Evolutionary conservation across 2,888 invertebrate species (phyloP).

Genomic region (Melanostoma mellinum): DNA sequence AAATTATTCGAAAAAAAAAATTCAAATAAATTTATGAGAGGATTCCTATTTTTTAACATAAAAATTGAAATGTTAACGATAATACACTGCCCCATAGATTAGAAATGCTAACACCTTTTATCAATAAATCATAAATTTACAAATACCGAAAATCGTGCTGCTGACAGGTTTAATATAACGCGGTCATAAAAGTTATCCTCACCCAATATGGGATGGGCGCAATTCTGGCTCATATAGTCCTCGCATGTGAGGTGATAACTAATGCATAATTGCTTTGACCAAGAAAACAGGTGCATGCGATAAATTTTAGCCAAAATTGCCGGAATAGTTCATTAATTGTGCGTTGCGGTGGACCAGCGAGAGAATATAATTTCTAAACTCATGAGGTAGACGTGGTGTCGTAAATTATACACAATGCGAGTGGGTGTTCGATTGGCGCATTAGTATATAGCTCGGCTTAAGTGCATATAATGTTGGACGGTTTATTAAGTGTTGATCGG

Average conservation of each 20-base stretch:
- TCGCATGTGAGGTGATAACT: slow-evolving; percentile 68
- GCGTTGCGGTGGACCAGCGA: slow-evolving; percentile 67
- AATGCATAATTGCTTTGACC: slow-evolving; percentile 72
- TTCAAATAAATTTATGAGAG: slow-evolving; percentile 40
- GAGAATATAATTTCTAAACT: slow-evolving; percentile 57
- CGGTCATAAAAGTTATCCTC: slow-evolving; percentile 68
- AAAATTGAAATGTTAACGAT: slow-evolving; percentile 69
- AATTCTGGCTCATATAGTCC: not conserved
- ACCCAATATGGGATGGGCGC: slow-evolving; percentile 18
- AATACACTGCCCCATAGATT: slow-evolving; percentile 64
- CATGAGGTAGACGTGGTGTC: slow-evolving; percentile 64
- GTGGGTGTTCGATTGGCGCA: slow-evolving; percentile 52
- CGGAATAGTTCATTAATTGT: slow-evolving; percentile 72
- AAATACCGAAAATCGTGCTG: slow-evolving; percentile 70
- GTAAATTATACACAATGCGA: slow-evolving; percentile 58
- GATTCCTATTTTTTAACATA: slow-evolving; percentile 25
- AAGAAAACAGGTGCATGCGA: slow-evolving; percentile 73
- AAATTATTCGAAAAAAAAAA: not conserved
- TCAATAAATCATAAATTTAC: slow-evolving; percentile 72
- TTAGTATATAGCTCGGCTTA: slow-evolving; percentile 15
- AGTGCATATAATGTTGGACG: slow-evolving; percentile 57
- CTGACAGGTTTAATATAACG: slow-evolving; percentile 71
- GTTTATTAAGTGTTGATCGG: slow-evolving; percentile 36
- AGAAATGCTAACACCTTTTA: slow-evolving; percentile 71
- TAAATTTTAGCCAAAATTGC: slow-evolving; percentile 71